Base-by-base conservation (phyloP, 2,797 vertebrate genomes). In the Malacoctenus gilli region DNA sequence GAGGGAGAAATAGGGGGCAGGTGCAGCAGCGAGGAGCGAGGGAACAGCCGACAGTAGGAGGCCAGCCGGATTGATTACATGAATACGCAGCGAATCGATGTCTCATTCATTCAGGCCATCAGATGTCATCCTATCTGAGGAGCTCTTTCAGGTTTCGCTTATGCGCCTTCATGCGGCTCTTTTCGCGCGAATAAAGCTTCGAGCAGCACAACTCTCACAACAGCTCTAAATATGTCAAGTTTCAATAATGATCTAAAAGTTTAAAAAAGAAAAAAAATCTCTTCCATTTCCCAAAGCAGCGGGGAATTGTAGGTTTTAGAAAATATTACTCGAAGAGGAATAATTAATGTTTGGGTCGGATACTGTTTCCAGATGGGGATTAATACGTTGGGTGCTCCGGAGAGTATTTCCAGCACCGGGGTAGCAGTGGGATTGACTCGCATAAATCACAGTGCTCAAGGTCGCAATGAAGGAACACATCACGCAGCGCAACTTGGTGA, bases 1-100 rank as follows among this genome's bases (percentile, higher is more conserved):
- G 46, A 60, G 73, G 70, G 59, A 65, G 71, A 72, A 72, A 64
- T 42, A 41, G 58, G 44, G 56, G 60, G 62, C 72, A 68, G 72
- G 74, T 63, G 68, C 44, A 43, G 36, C 42, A 20, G 51, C 57
- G 52, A 56, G 55, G 35, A 59, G 60, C 5, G 22, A 38, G 28
- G 49, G 11, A n/a, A 18, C 55, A 68, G 35, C 32, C 40, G 32
- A 62, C 21, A 19, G 22, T 20, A 37, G 23, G 61, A 66, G 8
- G 39, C 51, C 43, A 50, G 62, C 22, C 5, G 14, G 34, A 73
- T 49, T 74, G 52, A 81, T 72, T 61, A 53, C 63, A 71, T 41
- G 58, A 70, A 72, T 37, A 62, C 48, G 23, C 46, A 40, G 65
- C 23, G 50, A 80, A 85, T 77, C 55, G 15, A 80, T 80, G 52